Base-by-base conservation (phyloP, 1,140 invertebrate genomes). In the Battus philenor region DNA sequence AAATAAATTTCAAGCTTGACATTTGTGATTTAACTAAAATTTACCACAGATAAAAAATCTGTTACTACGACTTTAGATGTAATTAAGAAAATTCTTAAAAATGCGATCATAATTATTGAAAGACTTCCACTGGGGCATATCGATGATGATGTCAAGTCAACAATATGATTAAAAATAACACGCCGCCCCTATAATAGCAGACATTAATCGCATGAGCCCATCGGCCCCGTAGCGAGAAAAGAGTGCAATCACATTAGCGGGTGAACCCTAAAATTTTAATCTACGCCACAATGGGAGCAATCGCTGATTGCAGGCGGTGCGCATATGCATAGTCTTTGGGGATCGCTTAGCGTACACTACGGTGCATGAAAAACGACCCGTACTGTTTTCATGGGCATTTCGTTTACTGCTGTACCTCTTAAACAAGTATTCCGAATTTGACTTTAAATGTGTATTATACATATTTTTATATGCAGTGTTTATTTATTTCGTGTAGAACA, bases 201-300 rank as follows among this genome's bases (percentile, higher is more conserved):
- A 50, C 46, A 68, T 68, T 70, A 69, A 71, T 76, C 57, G 59
- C 54, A 72, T 68, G 61, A 63, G 48, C 60, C 50, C 59, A 54
- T 44, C 38, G 67, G 66, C 68, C 77, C 68, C 56, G 68, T 59
- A 70, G 63, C 54, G 62, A 64, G 61, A 71, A 73, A 70, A 72
- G 61, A 73, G 63, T 74, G 75, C 80, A 84, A 84, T 84, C 80
- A 74, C 80, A 84, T 84, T 84, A 84, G 70, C 70, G 79, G 68
- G 67, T 81, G 75, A 81, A 81, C 77, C 76, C 76, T 81, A 81
- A 83, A 84, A 81, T 84, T 84, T 84, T 84, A 84, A 84, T 84
- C 80, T 81, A 66, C 58, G 62, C 57, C 66, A 84, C 80, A 84
- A 84, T 81, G 68, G 65, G 58, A 69, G 66, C 76, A 68, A 84